Evolutionary conservation across 1,140 invertebrate genomes (phyloP).

Genomic region (Cherax destructor): DNA sequence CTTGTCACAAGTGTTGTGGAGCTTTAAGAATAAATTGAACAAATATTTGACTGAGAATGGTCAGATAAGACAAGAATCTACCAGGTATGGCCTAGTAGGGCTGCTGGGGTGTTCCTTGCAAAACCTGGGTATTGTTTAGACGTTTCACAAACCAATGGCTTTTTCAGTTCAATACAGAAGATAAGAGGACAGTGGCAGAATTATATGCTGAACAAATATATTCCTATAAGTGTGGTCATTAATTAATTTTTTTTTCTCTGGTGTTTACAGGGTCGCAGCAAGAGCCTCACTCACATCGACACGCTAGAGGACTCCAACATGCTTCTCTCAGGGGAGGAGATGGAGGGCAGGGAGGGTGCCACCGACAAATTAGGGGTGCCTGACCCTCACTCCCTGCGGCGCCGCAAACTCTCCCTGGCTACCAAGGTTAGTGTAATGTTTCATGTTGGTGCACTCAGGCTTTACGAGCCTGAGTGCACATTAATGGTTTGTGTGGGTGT

Average conservation of each 20-base stretch:
- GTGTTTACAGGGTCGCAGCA: conserved; percentile 63
- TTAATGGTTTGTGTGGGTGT: not conserved
- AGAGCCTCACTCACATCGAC: conserved; percentile 71
- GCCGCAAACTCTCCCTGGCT: conserved; percentile 61
- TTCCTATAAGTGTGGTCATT: not conserved
- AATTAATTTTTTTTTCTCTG: not conserved
- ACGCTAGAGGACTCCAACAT: conserved; percentile 58
- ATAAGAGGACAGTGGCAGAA: too few relatives aligned
- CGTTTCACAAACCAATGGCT: too few relatives aligned
- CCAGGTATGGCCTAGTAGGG: too few relatives aligned
- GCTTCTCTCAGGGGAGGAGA: conserved; percentile 54
- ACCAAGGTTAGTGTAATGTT: conserved; percentile 54
- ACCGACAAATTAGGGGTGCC: conserved; percentile 63
- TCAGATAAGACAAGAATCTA: too few relatives aligned
- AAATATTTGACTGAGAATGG: too few relatives aligned
- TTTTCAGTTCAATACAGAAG: too few relatives aligned
- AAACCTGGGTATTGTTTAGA: too few relatives aligned
- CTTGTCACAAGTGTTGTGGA: too few relatives aligned
- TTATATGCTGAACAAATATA: not conserved
- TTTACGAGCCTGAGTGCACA: not conserved
- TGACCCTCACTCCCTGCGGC: conserved; percentile 46
- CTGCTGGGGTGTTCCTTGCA: too few relatives aligned
- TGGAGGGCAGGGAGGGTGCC: conserved; percentile 39
- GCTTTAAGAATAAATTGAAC: too few relatives aligned
- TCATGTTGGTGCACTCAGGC: not conserved